A percentile compares a stretch with the other conserved stretches of the same genome.
These are phyloP conservation scores for Platichthys flesus DNA, from an alignment of 2,113 vertebrate genomes.

Conservation along the genomic window DNA sequence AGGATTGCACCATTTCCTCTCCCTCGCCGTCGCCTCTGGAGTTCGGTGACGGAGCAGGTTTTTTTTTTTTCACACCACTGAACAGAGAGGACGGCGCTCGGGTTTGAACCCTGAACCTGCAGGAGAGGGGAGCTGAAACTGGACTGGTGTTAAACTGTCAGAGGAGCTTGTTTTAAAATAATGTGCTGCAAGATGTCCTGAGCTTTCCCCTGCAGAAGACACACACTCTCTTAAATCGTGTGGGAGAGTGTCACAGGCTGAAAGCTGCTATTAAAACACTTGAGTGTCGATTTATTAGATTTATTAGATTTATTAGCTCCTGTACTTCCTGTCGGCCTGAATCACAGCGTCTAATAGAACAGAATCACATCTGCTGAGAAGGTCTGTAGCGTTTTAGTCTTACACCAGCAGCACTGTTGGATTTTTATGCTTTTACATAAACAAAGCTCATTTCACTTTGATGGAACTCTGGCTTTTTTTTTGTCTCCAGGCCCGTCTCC, in stretches of 20 bases:
- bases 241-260: constrained; percentile 13
- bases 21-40: constrained; percentile 25
- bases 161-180: constrained; percentile 32
- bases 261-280: neutral
- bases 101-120: constrained; percentile 25
- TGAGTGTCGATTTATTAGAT: too few relatives aligned
- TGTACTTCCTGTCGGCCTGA: neutral
- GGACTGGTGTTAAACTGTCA: constrained; percentile 18
- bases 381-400: too few relatives aligned
- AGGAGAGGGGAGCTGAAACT: neutral
- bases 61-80: constrained; percentile 20
- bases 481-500: constrained; percentile 15
- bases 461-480: constrained; percentile 40
- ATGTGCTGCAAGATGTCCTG: neutral
- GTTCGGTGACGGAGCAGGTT: constrained; percentile 47
- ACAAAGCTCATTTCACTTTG: constrained; percentile 45
- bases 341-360: neutral
- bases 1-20: constrained; percentile 72
- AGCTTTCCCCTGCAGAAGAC: constrained; percentile 47
- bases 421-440: constrained; percentile 41
- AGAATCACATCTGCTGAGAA: neutral
- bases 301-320: neutral
- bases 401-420: constrained; percentile 34
- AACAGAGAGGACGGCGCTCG: constrained; percentile 23
- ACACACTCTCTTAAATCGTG: constrained; percentile 28